Percentiles rank a stretch among this genome's conserved stretches.
Conservation (phyloP, 2,888 invertebrate genomes). For the Formica aserva region DNA sequence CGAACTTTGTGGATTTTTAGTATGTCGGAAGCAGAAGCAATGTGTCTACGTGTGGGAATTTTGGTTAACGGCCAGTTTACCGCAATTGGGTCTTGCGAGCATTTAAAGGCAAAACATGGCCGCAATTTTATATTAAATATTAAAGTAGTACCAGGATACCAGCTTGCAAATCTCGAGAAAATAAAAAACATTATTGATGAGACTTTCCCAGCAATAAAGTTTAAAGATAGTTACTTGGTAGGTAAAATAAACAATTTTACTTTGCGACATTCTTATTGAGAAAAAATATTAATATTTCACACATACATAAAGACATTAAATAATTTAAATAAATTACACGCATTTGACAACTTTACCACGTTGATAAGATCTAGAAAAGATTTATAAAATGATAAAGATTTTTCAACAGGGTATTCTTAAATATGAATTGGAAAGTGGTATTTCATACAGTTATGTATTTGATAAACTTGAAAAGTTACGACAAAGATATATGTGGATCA, state of each 20-base stretch:
- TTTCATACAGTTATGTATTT: conserved; percentile 57
- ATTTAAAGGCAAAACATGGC: conserved; percentile 60
- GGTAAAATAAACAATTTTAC: neutral
- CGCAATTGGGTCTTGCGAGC: conserved; percentile 62
- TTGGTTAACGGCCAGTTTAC: conserved; percentile 64
- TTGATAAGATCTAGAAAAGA: neutral
- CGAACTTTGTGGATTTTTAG: conserved; percentile 33
- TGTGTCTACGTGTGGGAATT: conserved; percentile 68
- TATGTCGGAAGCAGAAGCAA: conserved; percentile 67
- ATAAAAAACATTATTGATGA: conserved; percentile 60
- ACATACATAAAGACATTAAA: neutral
- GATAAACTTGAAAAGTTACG: conserved; percentile 60
- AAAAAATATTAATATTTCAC: neutral
- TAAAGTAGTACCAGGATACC: conserved; percentile 45
- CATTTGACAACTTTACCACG: neutral
- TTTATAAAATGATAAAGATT: conserved; percentile 1
- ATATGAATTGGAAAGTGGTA: conserved; percentile 61
- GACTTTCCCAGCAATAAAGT: conserved; percentile 56
- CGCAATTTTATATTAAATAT: conserved; percentile 62
- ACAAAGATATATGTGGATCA: conserved; percentile 58
- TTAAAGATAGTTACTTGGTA: conserved; percentile 62
- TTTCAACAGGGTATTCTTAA: conserved; percentile 60
- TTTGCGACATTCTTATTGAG: neutral
- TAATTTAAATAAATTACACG: neutral
- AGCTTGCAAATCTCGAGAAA: conserved; percentile 42